Evolutionary conservation across 1,140 invertebrate species (phyloP), one percentile per base, ranked within the genome.

Genomic region (Scaptomyza pallida): DNA sequence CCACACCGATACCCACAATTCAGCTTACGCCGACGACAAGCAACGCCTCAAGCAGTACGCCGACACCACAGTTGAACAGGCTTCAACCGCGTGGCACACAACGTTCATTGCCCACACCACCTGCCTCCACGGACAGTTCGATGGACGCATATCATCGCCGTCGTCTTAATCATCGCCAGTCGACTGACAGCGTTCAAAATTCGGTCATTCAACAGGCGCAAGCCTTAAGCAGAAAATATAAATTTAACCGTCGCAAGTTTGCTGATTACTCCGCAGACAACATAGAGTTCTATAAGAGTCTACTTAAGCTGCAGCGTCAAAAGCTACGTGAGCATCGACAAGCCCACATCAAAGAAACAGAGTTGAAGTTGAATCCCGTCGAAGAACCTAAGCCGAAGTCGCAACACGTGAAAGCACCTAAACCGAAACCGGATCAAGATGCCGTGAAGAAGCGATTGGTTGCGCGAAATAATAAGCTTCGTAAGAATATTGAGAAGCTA

Each of bases 91-190:
- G 19, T n/a, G 55, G 3, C 19, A 40, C 21, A 44, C 57, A 56
- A 44, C 68, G 59, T 13, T 45, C 55, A 3, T 19, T 81, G 48
- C 81, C 81, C 5, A 88, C 80, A 5, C 81, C 81, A 5, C 81
- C 81, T 19, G 77, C 77, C 8, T 85, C 80, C 2, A 80, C 72
- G 23, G 72, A 85, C 61, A 85, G 80, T 35, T 83, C 81, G 4
- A 61, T 59, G 56, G 47, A 44, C 44, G 41, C 72, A 15, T 16
- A 17, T 13, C 48, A 17, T 12, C 48, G 19, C 1, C 48, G 23
- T 12, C 48, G 19, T 2, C 70, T 5, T n/a, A 26, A 60, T 3
- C 70, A 5, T 12, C 44, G 63, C 10, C 23, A 35, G 6, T 43
- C 71, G n/a, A 60, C 40, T 10, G 78, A 74, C 35, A 48, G 47